phyloP scores from a whole-genome alignment of 2,888 invertebrate species.

The Cryptus viduatorius region DNA sequence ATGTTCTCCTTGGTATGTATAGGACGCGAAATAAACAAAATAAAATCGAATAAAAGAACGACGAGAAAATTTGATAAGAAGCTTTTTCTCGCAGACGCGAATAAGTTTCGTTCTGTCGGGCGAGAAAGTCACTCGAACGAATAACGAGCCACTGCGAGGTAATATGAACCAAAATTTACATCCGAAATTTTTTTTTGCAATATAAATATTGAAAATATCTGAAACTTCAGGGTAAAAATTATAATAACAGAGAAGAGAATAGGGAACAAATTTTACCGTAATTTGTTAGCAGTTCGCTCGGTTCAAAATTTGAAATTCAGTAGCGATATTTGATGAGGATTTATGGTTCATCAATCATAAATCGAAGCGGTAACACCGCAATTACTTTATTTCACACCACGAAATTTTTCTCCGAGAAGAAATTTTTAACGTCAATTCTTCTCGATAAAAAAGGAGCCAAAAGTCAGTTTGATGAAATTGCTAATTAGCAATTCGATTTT shows the following conservation, averaged over 20 bases:
- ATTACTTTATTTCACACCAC: neutral
- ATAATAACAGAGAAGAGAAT: no score
- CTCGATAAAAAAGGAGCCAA: neutral
- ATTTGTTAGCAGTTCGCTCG: neutral
- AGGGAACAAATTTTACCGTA: neutral
- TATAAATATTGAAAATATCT: no score
- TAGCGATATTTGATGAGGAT: no score
- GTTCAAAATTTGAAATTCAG: neutral
- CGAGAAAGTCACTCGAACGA: slow-evolving; percentile 28
- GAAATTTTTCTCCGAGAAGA: neutral
- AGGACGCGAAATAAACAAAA: slow-evolving; percentile 8
- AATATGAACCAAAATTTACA: neutral
- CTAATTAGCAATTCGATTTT: no score
- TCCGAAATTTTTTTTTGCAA: neutral
- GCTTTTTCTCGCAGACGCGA: slow-evolving; percentile 30
- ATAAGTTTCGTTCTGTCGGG: slow-evolving; percentile 13
- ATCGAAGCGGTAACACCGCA: slow-evolving; percentile 15
- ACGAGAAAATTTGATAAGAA: slow-evolving; percentile 46
- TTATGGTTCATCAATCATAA: neutral
- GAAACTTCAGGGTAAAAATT: no score
- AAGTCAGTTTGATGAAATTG: neutral
- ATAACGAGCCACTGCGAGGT: neutral
- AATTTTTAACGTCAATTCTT: neutral
- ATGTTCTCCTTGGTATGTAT: slow-evolving; percentile 19
- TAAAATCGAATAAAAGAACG: neutral